phyloP scores from a whole-genome alignment of 23 tunicate genomes.

The Halocynthia aurantium region DNA sequence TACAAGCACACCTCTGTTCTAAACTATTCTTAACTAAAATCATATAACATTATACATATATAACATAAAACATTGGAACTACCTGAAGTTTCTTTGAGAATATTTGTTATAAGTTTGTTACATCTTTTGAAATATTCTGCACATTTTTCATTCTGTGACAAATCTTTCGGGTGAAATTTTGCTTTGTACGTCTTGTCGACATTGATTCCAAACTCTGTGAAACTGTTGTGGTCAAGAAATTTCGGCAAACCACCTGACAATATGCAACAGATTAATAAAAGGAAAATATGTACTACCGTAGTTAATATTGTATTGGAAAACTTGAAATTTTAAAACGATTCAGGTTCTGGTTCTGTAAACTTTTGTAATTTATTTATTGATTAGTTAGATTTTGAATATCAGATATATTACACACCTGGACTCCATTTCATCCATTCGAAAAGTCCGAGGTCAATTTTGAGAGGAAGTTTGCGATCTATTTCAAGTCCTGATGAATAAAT shows the following conservation, averaged over 20 bases:
- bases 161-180: constrained; percentile 25
- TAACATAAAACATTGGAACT: background rate
- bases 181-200: constrained; percentile 33
- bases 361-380: too few species aligned
- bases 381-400: too few species aligned
- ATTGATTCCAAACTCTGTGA: constrained; percentile 53
- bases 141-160: constrained; percentile 62
- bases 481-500: constrained; percentile 44
- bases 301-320: too few species aligned
- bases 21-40: too few species aligned
- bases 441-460: constrained; percentile 52
- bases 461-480: constrained; percentile 25
- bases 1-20: too few species aligned
- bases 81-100: constrained; percentile 61
- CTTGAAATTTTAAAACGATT: too few species aligned
- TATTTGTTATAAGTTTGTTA: constrained; percentile 27
- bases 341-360: too few species aligned
- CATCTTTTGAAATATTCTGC: constrained; percentile 73
- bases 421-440: constrained; percentile 99
- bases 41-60: too few species aligned
- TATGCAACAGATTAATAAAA: background rate
- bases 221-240: constrained; percentile 26
- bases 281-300: too few species aligned
- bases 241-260: constrained; percentile 64
- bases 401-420: constrained; percentile 29